phyloP scores from a whole-genome alignment of 2,888 invertebrate species.

The Panorpa germanica region DNA sequence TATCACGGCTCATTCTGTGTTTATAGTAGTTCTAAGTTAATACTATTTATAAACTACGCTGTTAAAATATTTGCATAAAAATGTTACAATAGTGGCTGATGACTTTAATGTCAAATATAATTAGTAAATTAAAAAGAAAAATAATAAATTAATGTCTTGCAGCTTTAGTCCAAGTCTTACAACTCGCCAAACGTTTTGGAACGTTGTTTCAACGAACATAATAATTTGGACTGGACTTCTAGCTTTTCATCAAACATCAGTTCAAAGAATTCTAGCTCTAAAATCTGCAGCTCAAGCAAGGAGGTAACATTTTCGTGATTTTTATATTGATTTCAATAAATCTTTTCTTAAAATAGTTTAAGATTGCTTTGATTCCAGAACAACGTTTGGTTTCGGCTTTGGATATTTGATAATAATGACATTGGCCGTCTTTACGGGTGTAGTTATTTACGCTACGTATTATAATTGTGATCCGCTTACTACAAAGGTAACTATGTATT shows the following conservation, averaged over 20 bases:
- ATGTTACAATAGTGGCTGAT: neutral
- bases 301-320: too few species aligned
- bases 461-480: constrained; percentile 4
- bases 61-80: neutral
- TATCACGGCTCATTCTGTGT: too few species aligned
- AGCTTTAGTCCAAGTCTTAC: constrained; percentile 39
- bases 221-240: constrained; percentile 41
- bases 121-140: too few species aligned
- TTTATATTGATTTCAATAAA: too few species aligned
- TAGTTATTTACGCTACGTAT: constrained; percentile 4
- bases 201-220: constrained; percentile 34
- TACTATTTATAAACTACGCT: too few species aligned
- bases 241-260: constrained; percentile 51
- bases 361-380: neutral
- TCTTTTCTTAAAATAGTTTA: neutral
- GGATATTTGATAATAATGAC: neutral
- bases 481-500: neutral
- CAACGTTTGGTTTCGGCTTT: neutral
- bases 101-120: neutral
- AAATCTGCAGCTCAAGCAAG: constrained; percentile 34
- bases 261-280: constrained; percentile 46
- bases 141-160: too few species aligned
- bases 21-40: too few species aligned
- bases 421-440: constrained; percentile 3
- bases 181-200: constrained; percentile 43